A percentile compares a stretch with the other conserved stretches of the same genome.
phyloP scores from a whole-genome alignment of 2,797 vertebrate species.

The Pogonophryne albipinna region DNA sequence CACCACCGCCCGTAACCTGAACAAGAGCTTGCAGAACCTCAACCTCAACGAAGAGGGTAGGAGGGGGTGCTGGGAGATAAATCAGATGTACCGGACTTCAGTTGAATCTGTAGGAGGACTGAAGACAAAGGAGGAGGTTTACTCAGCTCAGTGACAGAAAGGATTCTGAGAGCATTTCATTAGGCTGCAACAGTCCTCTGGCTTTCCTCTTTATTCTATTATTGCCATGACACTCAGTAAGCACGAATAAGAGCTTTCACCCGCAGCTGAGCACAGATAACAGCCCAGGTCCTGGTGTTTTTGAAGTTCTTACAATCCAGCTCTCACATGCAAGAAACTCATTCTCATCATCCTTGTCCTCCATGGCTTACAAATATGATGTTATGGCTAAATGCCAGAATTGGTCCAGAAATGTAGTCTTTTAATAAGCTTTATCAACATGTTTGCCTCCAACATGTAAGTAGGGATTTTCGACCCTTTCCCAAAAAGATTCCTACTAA shows the following conservation, averaged over 20 bases:
- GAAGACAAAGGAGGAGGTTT: conserved; percentile 28
- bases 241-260: conserved; percentile 9
- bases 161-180: conserved; percentile 17
- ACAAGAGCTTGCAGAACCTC: conserved; percentile 98
- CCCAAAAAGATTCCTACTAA: neutral
- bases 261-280: neutral
- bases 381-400: neutral
- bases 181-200: neutral
- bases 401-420: neutral
- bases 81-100: conserved; percentile 5
- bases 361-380: neutral
- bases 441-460: neutral
- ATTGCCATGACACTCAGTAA: conserved; percentile 4
- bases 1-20: conserved; percentile 92
- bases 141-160: conserved; percentile 22
- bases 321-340: neutral
- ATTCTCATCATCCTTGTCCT: neutral
- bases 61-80: conserved; percentile 38
- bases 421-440: neutral
- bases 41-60: conserved; percentile 95
- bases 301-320: neutral
- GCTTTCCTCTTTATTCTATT: conserved; percentile 24
- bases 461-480: neutral
- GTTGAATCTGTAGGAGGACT: neutral
- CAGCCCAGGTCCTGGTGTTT: neutral